Conservation (phyloP, 2,888 invertebrate genomes). For the Anoplius nigerrimus region DNA sequence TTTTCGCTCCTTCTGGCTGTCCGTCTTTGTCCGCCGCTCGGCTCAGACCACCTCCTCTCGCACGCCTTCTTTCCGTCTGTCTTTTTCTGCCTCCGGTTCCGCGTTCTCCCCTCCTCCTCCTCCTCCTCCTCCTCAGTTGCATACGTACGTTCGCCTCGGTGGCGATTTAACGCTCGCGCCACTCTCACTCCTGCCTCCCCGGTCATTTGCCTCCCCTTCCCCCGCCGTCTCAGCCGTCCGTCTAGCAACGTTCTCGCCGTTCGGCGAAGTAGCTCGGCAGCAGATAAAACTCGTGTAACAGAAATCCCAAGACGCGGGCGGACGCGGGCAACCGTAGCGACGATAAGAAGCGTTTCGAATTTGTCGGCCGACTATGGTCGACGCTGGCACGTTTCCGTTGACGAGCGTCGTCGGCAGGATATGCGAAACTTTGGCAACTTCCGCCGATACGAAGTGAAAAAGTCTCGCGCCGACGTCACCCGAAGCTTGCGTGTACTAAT, state of each 20-base stretch:
- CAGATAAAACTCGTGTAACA: constrained; percentile 48
- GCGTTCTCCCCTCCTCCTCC: too few relatives aligned
- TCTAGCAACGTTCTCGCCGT: constrained; percentile 27
- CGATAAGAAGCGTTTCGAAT: constrained; percentile 8
- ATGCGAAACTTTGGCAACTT: too few relatives aligned
- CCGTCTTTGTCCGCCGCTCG: constrained; percentile 4
- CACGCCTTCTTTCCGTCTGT: too few relatives aligned
- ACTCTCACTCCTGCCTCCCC: background rate
- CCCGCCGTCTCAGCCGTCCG: constrained; percentile 2
- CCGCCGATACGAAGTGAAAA: too few relatives aligned
- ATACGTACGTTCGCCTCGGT: too few relatives aligned
- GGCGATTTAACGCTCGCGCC: too few relatives aligned
- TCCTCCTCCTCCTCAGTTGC: too few relatives aligned
- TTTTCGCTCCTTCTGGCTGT: constrained; percentile 9
- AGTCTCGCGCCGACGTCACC: too few relatives aligned
- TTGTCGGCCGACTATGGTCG: background rate
- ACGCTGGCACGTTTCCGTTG: background rate
- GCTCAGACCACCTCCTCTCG: too few relatives aligned
- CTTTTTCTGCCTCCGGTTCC: too few relatives aligned
- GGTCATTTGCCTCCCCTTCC: constrained; percentile 23
- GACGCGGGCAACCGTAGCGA: constrained; percentile 10
- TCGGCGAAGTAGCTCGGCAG: constrained; percentile 41
- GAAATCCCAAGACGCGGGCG: constrained; percentile 38
- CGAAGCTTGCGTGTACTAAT: too few relatives aligned
- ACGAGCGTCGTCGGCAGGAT: background rate